phyloP scores from a whole-genome alignment of 2,888 invertebrate genomes.

The Ormyrus nitidulus region DNA sequence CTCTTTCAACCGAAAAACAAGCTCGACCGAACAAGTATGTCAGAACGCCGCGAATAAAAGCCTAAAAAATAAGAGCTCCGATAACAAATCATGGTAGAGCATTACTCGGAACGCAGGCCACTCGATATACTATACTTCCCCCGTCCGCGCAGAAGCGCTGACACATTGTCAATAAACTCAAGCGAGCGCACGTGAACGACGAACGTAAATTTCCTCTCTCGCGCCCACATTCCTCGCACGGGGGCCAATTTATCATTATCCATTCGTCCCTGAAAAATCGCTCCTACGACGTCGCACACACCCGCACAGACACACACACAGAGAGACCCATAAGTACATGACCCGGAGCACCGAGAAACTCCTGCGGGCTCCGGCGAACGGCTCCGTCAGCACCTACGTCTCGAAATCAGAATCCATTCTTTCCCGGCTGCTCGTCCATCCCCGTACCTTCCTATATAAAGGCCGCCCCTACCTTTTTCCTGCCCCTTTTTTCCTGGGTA shows the following conservation, averaged over 20 bases:
- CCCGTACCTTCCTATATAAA: slow-evolving; percentile 55
- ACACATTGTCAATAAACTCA: too few relatives aligned
- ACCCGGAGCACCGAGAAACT: not conserved
- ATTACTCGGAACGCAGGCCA: too few relatives aligned
- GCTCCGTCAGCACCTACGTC: slow-evolving; percentile 65
- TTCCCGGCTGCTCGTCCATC: slow-evolving; percentile 56
- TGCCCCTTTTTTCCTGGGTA: too few relatives aligned
- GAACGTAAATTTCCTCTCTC: not conserved
- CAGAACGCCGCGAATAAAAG: too few relatives aligned
- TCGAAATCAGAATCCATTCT: slow-evolving; percentile 67
- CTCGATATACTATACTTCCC: too few relatives aligned
- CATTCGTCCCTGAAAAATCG: slow-evolving; percentile 26
- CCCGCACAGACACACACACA: not conserved
- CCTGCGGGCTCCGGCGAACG: slow-evolving; percentile 14
- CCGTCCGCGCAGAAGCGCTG: too few relatives aligned
- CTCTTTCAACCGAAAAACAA: too few relatives aligned
- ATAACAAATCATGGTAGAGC: too few relatives aligned
- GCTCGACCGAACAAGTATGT: too few relatives aligned
- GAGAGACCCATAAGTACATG: not conserved
- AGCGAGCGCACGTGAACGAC: too few relatives aligned
- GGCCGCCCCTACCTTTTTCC: too few relatives aligned
- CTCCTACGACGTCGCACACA: not conserved
- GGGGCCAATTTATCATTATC: slow-evolving; percentile 17
- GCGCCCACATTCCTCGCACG: not conserved
- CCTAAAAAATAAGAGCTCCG: too few relatives aligned